These are phyloP conservation scores for Chamaea fasciata DNA, from an alignment of 2,113 vertebrate species.

Conservation along the genomic window DNA sequence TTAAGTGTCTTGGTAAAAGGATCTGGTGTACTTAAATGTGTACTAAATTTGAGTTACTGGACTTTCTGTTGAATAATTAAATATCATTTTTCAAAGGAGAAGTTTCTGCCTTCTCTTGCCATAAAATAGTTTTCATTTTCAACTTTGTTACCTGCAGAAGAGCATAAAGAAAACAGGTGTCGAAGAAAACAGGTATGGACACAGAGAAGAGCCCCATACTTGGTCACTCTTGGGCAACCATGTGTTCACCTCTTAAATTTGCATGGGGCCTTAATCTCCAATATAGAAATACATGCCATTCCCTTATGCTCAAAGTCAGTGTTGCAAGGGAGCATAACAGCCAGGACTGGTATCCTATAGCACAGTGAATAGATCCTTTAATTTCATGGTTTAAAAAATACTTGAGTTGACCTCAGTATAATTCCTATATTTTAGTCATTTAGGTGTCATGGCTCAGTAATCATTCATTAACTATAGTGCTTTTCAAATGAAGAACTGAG, in stretches of 20 bases:
- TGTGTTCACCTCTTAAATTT: conserved; percentile 28
- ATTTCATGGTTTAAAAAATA: conserved; percentile 79
- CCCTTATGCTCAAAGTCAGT: conserved; percentile 25
- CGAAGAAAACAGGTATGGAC: background rate
- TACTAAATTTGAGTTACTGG: conserved; percentile 33
- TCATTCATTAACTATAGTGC: conserved; percentile 77
- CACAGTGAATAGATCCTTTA: conserved; percentile 51
- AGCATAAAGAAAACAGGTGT: background rate
- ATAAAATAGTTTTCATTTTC: background rate
- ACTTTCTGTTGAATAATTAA: conserved; percentile 11
- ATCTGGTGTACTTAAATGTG: background rate
- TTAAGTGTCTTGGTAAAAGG: background rate
- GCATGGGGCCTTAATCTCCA: background rate
- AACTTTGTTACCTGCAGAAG: background rate
- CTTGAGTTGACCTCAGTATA: conserved; percentile 74
- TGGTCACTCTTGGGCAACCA: background rate
- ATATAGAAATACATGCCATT: background rate
- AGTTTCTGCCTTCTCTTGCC: background rate
- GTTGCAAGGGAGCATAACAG: conserved; percentile 24
- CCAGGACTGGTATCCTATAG: background rate
- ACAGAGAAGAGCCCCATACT: background rate
- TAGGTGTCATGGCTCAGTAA: conserved; percentile 76
- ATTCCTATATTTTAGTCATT: conserved; percentile 80
- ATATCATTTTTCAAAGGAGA: background rate
- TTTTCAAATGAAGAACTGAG: conserved; percentile 75